Base-by-base conservation (phyloP, 1,140 invertebrate genomes). In the Zaprionus gabonicus region DNA sequence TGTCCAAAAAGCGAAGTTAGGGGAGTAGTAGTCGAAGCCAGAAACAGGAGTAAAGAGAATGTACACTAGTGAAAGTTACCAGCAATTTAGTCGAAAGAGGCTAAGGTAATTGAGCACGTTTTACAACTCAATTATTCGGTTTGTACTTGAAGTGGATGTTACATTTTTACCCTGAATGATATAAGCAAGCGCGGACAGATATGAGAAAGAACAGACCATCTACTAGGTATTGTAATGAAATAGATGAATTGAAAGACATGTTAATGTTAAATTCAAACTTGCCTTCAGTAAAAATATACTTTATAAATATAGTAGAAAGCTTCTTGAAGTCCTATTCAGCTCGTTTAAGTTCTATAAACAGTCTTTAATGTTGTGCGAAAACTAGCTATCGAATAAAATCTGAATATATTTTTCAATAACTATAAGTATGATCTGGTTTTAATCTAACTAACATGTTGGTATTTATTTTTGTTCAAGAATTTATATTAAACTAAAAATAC, bases 61-160 rank as follows among this genome's bases (percentile, higher is more conserved):
- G 36, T 41, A 56, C 23, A 51, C n/a, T n/a, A 25, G 49, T 27
- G 46, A 55, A 65, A 31, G 51, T 34, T 25, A 1, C 20, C 27
- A 71, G 38, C 59, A 56, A 49, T 62, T 60, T 23, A 15, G 3
- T 4, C 28, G 6, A 65, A 57, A 36, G 57, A 57, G 23, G 34
- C 23, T 20, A 63, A 62, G 12, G 23, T 76, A 71, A 76, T 76
- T 76, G 73, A 76, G 56, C 73, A 76, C 73, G 73, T 76, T 76
- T 76, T 51, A 53, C 66, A 69, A 69, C 68, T 65, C 60, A 71
- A 59, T 71, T 76, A 71, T 76, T 56, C 66, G 31, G 67, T 75
- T 75, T 53, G 71, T 49, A 73, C 46, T 23, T 51, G 46, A 51
- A 25, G 46, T 51, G 46, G 64, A 51, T 66, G 62, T 12, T 49